Percentiles rank a stretch among this genome's conserved stretches.
Conservation (phyloP, 2,113 vertebrate genomes). For the Tragelaphus imberbis region DNA sequence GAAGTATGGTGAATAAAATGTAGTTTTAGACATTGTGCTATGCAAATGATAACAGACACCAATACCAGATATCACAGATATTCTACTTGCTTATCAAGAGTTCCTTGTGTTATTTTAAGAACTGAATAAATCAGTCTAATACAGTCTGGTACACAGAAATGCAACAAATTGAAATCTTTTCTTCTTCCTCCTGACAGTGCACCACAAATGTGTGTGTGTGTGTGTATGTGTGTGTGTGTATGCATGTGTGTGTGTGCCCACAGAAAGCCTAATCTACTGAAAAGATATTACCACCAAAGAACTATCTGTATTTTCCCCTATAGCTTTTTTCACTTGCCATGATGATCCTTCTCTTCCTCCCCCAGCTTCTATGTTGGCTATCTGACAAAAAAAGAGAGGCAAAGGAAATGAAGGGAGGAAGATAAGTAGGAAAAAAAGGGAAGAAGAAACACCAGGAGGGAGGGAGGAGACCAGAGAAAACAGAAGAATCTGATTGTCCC, state of each 20-base stretch:
- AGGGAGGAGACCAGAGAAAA: not conserved
- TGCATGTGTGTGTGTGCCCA: not conserved
- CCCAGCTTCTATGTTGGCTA: not conserved
- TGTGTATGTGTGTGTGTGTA: not conserved
- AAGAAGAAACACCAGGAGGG: not conserved
- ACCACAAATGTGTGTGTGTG: not conserved
- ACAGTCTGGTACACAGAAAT: not conserved
- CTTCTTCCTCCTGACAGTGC: not conserved
- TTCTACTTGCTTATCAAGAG: not conserved
- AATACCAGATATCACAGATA: not conserved
- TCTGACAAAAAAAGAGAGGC: not conserved
- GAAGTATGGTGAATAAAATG: not conserved
- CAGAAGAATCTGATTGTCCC: not conserved
- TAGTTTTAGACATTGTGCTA: not conserved
- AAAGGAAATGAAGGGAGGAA: not conserved
- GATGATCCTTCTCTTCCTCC: not conserved
- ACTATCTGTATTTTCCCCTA: not conserved
- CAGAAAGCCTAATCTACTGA: not conserved
- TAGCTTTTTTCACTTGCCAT: not conserved
- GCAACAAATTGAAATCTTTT: not conserved
- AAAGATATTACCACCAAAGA: not conserved
- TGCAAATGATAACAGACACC: not conserved
- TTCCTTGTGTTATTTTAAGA: not conserved
- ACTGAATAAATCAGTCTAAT: not conserved
- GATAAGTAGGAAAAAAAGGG: too few relatives aligned